Percentiles rank a stretch among this genome's conserved stretches.
Evolutionary conservation across 2,888 invertebrate species (phyloP).

Genomic region (Formica aserva): DNA sequence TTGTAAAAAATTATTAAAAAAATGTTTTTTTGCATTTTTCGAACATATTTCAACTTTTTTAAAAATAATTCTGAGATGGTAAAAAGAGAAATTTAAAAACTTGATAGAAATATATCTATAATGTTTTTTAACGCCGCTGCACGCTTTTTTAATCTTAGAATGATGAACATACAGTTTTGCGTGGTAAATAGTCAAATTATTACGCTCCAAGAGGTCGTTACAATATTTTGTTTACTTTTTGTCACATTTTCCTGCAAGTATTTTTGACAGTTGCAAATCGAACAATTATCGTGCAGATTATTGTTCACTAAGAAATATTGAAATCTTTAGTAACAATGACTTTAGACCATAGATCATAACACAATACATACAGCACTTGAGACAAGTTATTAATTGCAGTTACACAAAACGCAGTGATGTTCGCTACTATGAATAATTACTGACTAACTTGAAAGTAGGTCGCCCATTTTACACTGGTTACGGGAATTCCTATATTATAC

Average conservation of each 20-base stretch:
- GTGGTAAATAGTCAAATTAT: neutral
- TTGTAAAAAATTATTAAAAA: neutral
- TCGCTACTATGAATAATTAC: constrained; percentile 31
- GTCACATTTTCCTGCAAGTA: neutral
- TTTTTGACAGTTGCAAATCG: neutral
- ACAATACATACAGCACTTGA: neutral
- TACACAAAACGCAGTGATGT: constrained; percentile 24
- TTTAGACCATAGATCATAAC: neutral
- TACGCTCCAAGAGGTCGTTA: neutral
- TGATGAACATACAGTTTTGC: neutral
- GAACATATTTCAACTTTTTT: too few relatives aligned
- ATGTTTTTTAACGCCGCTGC: too few relatives aligned
- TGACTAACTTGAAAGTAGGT: constrained; percentile 38
- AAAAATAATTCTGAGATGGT: too few relatives aligned
- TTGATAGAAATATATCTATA: too few relatives aligned
- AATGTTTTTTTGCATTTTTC: too few relatives aligned
- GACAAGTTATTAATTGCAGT: constrained; percentile 22
- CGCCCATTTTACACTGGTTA: constrained; percentile 31
- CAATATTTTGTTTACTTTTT: neutral
- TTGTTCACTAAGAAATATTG: neutral
- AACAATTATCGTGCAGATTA: neutral
- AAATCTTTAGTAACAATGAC: constrained; percentile 2
- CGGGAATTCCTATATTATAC: constrained; percentile 25
- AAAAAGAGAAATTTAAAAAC: neutral
- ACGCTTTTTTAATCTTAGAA: neutral